These are phyloP conservation scores for Erebia palarica DNA, from an alignment of 2,888 invertebrate genomes.

Conservation along the genomic window DNA sequence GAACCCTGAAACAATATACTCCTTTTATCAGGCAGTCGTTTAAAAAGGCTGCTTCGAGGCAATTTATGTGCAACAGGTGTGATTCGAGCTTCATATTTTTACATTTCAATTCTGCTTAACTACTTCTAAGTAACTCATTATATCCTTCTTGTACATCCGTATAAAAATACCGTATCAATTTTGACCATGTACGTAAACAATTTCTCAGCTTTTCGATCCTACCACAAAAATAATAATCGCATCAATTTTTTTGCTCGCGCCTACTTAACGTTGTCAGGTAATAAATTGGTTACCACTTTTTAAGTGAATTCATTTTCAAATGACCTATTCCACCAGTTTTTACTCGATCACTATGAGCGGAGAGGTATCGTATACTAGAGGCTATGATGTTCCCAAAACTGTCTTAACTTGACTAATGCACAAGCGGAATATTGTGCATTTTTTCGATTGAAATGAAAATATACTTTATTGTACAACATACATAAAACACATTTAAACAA, in stretches of 20 bases:
- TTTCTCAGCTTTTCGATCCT: conserved; percentile 3
- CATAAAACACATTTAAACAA: too few relatives aligned
- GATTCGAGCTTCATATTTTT: too few relatives aligned
- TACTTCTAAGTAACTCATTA: background rate
- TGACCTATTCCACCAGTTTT: conserved; percentile 30
- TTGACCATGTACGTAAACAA: conserved; percentile 13
- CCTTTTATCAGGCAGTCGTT: too few relatives aligned
- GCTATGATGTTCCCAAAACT: background rate
- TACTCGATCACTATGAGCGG: conserved; percentile 23
- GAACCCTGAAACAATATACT: too few relatives aligned
- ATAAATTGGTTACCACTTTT: conserved; percentile 10
- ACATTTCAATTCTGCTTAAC: background rate
- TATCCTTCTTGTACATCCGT: background rate
- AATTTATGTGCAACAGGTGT: too few relatives aligned
- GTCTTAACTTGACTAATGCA: background rate
- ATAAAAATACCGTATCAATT: conserved; percentile 4
- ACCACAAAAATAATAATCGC: conserved; percentile 14
- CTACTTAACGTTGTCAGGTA: conserved; percentile 18
- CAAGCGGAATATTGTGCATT: too few relatives aligned
- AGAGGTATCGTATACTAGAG: background rate
- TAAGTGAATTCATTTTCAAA: conserved; percentile 21
- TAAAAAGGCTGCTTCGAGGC: too few relatives aligned
- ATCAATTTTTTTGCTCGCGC: conserved; percentile 4
- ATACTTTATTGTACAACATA: too few relatives aligned
- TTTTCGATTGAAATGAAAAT: too few relatives aligned